Evolutionary conservation across 2,888 invertebrate species (phyloP).

Genomic region (Drepana falcataria): DNA sequence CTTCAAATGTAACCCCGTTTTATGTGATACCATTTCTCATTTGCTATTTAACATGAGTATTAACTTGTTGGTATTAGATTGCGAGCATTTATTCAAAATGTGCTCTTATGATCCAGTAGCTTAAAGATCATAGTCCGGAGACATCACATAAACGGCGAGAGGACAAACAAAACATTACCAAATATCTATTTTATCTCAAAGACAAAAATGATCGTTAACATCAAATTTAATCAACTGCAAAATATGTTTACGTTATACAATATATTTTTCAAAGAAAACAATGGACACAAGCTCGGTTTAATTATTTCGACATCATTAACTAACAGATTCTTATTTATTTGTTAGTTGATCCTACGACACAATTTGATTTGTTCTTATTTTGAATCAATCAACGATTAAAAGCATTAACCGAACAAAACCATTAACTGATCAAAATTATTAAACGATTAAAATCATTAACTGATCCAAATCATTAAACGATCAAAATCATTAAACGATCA

Average conservation of each 20-base stretch:
- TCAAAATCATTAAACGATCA: too few species aligned
- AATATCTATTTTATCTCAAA: constrained; percentile 41
- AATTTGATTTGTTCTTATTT: too few species aligned
- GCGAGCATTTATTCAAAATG: too few species aligned
- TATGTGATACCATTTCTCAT: constrained; percentile 22
- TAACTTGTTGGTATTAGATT: too few species aligned
- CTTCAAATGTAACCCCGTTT: constrained; percentile 20
- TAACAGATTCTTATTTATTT: constrained; percentile 51
- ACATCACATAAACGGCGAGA: constrained; percentile 20
- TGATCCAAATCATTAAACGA: too few species aligned
- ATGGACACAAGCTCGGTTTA: constrained; percentile 40
- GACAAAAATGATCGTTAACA: constrained; percentile 48
- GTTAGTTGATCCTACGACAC: not conserved
- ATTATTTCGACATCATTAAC: constrained; percentile 52
- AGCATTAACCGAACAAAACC: constrained; percentile 4
- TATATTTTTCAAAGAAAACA: constrained; percentile 46
- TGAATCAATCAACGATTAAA: too few species aligned
- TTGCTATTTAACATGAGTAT: not conserved
- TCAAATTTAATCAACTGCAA: constrained; percentile 44
- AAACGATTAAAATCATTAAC: too few species aligned
- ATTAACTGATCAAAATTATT: too few species aligned
- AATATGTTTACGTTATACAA: constrained; percentile 28
- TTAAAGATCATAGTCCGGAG: not conserved
- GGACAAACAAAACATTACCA: constrained; percentile 27
- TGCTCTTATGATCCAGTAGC: not conserved